Evolutionary conservation across 2,113 vertebrate genomes (phyloP).

Genomic region (Mirza zaza): DNA sequence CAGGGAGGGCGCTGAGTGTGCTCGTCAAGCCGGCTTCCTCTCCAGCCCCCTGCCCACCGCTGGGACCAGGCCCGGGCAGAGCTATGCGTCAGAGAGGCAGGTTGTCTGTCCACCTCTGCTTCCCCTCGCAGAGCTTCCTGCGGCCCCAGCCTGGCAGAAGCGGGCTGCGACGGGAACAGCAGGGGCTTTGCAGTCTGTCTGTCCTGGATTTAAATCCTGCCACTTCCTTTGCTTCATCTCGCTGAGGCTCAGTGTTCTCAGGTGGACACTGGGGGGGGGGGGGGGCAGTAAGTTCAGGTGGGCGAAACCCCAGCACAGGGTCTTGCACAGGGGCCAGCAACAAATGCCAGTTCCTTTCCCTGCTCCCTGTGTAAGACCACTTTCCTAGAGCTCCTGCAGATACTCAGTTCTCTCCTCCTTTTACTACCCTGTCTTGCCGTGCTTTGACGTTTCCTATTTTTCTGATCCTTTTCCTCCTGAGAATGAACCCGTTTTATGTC

Average conservation of each 20-base stretch:
- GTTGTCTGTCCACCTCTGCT: neutral
- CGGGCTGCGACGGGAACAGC: neutral
- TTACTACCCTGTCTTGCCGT: neutral
- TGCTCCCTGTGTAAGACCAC: neutral
- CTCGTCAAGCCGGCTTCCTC: constrained; percentile 51
- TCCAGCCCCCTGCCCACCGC: rapidly evolving
- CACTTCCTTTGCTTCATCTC: neutral
- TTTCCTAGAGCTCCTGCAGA: neutral
- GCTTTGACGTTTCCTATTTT: neutral
- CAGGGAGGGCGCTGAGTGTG: neutral
- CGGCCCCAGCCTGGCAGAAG: neutral
- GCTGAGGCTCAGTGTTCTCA: neutral
- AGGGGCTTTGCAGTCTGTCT: neutral
- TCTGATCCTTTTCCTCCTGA: neutral
- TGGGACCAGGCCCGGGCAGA: neutral
- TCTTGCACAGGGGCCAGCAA: neutral
- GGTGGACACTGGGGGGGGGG: neutral
- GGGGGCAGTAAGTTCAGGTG: neutral
- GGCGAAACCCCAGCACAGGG: neutral
- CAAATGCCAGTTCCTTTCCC: neutral
- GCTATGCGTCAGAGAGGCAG: neutral
- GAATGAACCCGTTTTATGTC: neutral
- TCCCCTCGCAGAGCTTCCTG: neutral
- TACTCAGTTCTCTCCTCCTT: neutral
- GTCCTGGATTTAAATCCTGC: neutral